Evolutionary conservation across 1,140 invertebrate species (phyloP).

Genomic region (Bilobella aurantiaca): DNA sequence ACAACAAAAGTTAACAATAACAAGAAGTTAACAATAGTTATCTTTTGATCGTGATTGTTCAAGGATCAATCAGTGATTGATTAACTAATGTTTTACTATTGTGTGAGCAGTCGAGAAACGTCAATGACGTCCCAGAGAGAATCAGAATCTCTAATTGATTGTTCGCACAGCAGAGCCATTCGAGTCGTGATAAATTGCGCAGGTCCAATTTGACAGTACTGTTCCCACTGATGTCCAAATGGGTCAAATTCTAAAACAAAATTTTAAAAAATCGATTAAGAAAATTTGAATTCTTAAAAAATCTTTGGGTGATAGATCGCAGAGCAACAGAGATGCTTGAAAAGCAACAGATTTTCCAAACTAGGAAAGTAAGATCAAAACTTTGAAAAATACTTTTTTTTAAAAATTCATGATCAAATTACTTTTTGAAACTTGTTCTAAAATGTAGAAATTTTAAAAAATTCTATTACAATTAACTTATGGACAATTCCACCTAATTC

Average conservation of each 20-base stretch:
- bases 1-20: not conserved
- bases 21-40: not conserved
- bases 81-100: conserved; percentile 64
- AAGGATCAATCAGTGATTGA: not conserved
- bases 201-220: conserved; percentile 62
- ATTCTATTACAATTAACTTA: too few relatives aligned
- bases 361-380: too few relatives aligned
- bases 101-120: conserved; percentile 59
- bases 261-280: conserved; percentile 7
- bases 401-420: too few relatives aligned
- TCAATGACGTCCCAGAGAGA: conserved; percentile 54
- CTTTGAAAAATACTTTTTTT: too few relatives aligned
- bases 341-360: too few relatives aligned
- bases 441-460: too few relatives aligned
- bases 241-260: conserved; percentile 36
- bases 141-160: conserved; percentile 57
- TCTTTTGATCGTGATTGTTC: not conserved
- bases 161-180: conserved; percentile 58
- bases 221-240: conserved; percentile 68
- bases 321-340: too few relatives aligned
- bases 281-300: not conserved
- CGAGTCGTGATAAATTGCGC: conserved; percentile 55
- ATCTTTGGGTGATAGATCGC: not conserved
- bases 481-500: too few relatives aligned
- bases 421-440: too few relatives aligned